These are phyloP conservation scores for Typhlichthys eigenmanni DNA, from an alignment of 2,797 vertebrate species.

Conservation along the genomic window DNA sequence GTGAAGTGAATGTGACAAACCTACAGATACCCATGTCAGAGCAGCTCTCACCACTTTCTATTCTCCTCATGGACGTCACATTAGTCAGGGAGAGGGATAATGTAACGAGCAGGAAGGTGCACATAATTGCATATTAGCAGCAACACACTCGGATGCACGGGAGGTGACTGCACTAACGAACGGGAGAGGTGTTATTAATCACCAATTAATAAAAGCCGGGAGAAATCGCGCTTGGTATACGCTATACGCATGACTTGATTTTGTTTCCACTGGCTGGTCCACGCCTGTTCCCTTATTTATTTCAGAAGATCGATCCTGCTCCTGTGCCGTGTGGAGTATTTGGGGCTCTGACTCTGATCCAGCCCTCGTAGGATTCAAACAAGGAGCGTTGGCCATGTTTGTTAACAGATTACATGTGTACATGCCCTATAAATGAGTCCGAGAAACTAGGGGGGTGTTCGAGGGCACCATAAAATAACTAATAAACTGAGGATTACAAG, in stretches of 20 bases:
- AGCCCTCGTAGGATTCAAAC: conserved; percentile 67
- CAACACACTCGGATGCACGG: conserved; percentile 91
- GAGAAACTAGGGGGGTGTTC: conserved; percentile 40
- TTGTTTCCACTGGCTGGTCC: conserved; percentile 70
- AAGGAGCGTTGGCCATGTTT: conserved; percentile 66
- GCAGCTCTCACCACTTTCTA: conserved; percentile 64
- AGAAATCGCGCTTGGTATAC: conserved; percentile 72
- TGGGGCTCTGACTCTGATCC: conserved; percentile 68
- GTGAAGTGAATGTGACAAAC: conserved; percentile 51
- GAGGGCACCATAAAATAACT: conserved; percentile 53
- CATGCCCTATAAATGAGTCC: conserved; percentile 53
- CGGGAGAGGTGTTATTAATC: conserved; percentile 95
- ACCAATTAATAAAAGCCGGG: conserved; percentile 90
- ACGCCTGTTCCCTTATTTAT: conserved; percentile 70
- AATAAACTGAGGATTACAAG: conserved; percentile 60
- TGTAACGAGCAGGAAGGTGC: conserved; percentile 93
- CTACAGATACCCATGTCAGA: conserved; percentile 56
- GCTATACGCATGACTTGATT: conserved; percentile 65
- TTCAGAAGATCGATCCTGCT: conserved; percentile 72
- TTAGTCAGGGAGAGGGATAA: conserved; percentile 78
- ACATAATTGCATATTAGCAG: conserved; percentile 88
- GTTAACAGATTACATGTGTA: conserved; percentile 72
- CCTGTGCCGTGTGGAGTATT: conserved; percentile 62
- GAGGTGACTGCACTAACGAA: conserved; percentile 97
- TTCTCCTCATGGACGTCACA: conserved; percentile 77